A percentile compares a stretch with the other conserved stretches of the same genome.
phyloP scores from a whole-genome alignment of 2,797 vertebrate genomes.

The Prunella strophiata region DNA sequence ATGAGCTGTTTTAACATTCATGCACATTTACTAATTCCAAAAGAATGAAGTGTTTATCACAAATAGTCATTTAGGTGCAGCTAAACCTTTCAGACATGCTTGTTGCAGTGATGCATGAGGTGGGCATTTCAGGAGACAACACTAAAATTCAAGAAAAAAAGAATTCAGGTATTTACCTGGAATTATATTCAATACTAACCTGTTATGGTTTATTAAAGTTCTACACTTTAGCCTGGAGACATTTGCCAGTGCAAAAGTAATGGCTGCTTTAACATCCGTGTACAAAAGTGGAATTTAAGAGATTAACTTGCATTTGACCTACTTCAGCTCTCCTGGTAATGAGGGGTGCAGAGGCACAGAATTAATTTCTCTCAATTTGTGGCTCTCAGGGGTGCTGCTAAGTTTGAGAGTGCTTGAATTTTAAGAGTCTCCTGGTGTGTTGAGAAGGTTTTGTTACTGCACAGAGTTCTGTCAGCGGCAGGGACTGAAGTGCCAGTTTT shows the following conservation, averaged over 20 bases:
- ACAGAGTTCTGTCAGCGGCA: conserved; percentile 54
- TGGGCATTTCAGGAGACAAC: neutral
- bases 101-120: neutral
- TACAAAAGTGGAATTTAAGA: conserved; percentile 83
- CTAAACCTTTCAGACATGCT: neutral
- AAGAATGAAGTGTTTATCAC: neutral
- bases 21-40: neutral
- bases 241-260: conserved; percentile 71
- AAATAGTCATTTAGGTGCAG: neutral
- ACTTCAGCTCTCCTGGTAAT: conserved; percentile 83
- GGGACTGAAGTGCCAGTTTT: conserved; percentile 67
- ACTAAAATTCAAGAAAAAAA: neutral
- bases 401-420: conserved; percentile 83
- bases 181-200: conserved; percentile 51
- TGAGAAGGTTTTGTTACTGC: conserved; percentile 68
- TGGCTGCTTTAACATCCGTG: conserved; percentile 74
- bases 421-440: conserved; percentile 80
- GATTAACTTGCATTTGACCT: conserved; percentile 88
- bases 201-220: conserved; percentile 73
- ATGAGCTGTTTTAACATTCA: neutral
- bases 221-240: conserved; percentile 69
- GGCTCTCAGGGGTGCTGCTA: conserved; percentile 83
- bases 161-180: conserved; percentile 33
- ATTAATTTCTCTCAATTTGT: conserved; percentile 87
- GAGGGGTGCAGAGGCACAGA: conserved; percentile 82